Evolutionary conservation across 92 coral and sea anemone species (phyloP).

Genomic region (Galaxea fascicularis): DNA sequence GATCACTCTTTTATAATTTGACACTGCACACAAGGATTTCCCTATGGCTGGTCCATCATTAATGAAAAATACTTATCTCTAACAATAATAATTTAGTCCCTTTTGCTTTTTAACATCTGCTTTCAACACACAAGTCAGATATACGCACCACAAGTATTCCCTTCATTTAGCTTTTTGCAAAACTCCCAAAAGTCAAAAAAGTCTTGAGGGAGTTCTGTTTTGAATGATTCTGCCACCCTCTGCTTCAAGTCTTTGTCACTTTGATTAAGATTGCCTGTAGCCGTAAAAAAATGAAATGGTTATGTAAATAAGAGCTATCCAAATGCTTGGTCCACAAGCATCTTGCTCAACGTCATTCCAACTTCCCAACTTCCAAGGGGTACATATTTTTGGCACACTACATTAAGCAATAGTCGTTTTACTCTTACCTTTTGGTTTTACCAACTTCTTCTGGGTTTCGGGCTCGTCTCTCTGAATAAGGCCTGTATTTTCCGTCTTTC

Average conservation of each 20-base stretch:
- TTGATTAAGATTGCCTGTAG: not conserved
- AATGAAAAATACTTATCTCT: not conserved
- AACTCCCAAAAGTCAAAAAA: conserved; percentile 91
- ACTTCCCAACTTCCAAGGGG: no score
- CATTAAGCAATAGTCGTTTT: no score
- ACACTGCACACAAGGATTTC: no score
- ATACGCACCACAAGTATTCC: conserved; percentile 75
- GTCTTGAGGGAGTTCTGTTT: conserved; percentile 89
- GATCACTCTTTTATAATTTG: no score
- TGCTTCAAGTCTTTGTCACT: conserved; percentile 23
- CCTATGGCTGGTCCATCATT: no score
- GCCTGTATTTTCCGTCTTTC: conserved; percentile 15
- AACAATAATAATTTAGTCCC: no score
- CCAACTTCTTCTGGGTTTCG: not conserved
- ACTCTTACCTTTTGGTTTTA: conserved; percentile 4
- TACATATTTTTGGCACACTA: no score
- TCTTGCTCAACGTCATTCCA: no score
- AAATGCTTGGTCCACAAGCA: no score
- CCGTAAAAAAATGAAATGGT: not conserved
- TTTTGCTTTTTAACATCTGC: not conserved
- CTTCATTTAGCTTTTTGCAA: conserved; percentile 75
- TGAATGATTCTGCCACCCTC: conserved; percentile 77
- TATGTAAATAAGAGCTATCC: not conserved
- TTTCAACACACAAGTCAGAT: not conserved
- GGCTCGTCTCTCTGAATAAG: not conserved